These are phyloP conservation scores for Calameuta filiformis DNA, from an alignment of 2,888 invertebrate species.

Conservation along the genomic window DNA sequence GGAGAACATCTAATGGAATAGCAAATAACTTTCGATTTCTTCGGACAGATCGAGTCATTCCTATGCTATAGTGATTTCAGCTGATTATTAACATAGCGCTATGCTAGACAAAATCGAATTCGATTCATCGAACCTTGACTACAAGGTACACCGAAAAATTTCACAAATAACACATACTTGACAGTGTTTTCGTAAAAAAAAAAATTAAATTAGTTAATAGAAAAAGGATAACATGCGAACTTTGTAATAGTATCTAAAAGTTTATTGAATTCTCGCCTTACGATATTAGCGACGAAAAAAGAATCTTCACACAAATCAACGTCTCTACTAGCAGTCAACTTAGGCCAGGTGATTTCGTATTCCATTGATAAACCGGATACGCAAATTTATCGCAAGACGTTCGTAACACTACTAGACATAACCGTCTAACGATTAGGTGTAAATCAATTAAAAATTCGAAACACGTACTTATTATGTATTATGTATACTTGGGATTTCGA, in stretches of 20 bases:
- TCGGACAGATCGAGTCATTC: slow-evolving; percentile 6
- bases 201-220: neutral
- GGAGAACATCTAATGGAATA: slow-evolving; percentile 26
- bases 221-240: neutral
- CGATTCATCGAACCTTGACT: neutral
- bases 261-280: neutral
- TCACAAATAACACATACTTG: neutral
- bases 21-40: slow-evolving; percentile 47
- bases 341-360: neutral
- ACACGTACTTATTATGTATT: neutral
- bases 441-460: neutral
- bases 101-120: neutral
- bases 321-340: neutral
- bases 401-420: neutral
- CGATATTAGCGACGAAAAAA: neutral
- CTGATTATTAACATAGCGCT: neutral
- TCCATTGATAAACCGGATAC: neutral
- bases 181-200: neutral
- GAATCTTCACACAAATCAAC: neutral
- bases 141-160: neutral
- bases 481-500: neutral
- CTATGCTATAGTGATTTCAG: neutral
- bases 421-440: neutral
- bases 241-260: neutral
- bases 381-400: neutral